Conservation (phyloP, 2,888 invertebrate genomes). For the Dolichopus griseipennis region DNA sequence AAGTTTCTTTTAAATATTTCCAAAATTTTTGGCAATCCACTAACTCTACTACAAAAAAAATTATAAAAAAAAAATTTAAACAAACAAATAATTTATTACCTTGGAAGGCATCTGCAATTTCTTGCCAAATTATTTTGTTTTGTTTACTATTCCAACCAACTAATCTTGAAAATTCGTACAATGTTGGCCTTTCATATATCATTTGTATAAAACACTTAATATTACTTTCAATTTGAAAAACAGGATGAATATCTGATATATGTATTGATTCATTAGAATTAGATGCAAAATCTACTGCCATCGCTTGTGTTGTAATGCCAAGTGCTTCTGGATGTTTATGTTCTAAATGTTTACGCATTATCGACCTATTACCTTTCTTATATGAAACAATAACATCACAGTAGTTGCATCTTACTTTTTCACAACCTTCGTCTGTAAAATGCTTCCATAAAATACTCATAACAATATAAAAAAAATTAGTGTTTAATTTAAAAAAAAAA, state of each 20-base stretch:
- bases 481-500: no score
- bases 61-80: not conserved
- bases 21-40: slow-evolving; percentile 38
- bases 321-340: not conserved
- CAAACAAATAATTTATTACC: not conserved
- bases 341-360: not conserved
- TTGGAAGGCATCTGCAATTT: not conserved
- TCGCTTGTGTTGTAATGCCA: not conserved
- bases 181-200: not conserved
- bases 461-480: not conserved
- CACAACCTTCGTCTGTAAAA: not conserved
- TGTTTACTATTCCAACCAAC: slow-evolving; percentile 1
- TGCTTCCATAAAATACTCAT: slow-evolving; percentile 3
- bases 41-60: slow-evolving; percentile 19
- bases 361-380: not conserved
- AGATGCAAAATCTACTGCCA: not conserved
- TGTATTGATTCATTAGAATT: no score
- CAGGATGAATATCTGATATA: not conserved
- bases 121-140: not conserved
- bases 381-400: not conserved
- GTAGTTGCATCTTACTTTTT: not conserved
- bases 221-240: not conserved
- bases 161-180: not conserved
- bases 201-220: not conserved
- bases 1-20: slow-evolving; percentile 39